Evolutionary conservation across 2,113 vertebrate species (phyloP).

Genomic region (Phaethornis superciliosus): DNA sequence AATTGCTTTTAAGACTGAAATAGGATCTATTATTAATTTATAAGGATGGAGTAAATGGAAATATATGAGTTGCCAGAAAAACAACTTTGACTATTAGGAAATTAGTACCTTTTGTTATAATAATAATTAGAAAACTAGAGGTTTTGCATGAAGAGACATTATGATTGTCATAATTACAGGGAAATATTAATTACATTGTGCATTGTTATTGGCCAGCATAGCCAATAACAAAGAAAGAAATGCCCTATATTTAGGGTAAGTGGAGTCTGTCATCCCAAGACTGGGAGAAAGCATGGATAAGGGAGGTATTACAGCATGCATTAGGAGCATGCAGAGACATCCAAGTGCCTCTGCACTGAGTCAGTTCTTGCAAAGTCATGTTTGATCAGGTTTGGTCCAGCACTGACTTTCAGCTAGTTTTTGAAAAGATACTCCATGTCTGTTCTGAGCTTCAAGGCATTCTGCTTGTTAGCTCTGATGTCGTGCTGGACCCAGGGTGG

Average conservation of each 20-base stretch:
- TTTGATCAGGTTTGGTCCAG: background rate
- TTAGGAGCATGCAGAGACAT: background rate
- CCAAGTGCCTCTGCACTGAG: background rate
- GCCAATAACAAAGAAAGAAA: background rate
- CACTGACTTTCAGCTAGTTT: background rate
- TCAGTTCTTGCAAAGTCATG: background rate
- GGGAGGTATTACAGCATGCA: background rate
- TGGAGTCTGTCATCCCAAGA: background rate
- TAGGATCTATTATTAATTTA: background rate
- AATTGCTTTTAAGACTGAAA: background rate
- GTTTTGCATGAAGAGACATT: background rate
- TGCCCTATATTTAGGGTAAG: background rate
- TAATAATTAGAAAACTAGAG: background rate
- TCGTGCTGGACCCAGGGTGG: background rate
- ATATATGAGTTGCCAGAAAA: background rate
- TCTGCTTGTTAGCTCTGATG: accelerated
- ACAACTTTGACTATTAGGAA: background rate
- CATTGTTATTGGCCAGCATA: background rate
- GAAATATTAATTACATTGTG: background rate
- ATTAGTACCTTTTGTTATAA: background rate
- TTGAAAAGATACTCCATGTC: background rate
- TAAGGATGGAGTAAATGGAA: background rate
- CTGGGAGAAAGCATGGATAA: background rate
- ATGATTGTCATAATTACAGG: background rate
- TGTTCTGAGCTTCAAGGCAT: background rate